A percentile compares a stretch with the other conserved stretches of the same genome.
These are phyloP conservation scores for Pseudopodoces humilis DNA, from an alignment of 2,113 vertebrate genomes.

Conservation along the genomic window DNA sequence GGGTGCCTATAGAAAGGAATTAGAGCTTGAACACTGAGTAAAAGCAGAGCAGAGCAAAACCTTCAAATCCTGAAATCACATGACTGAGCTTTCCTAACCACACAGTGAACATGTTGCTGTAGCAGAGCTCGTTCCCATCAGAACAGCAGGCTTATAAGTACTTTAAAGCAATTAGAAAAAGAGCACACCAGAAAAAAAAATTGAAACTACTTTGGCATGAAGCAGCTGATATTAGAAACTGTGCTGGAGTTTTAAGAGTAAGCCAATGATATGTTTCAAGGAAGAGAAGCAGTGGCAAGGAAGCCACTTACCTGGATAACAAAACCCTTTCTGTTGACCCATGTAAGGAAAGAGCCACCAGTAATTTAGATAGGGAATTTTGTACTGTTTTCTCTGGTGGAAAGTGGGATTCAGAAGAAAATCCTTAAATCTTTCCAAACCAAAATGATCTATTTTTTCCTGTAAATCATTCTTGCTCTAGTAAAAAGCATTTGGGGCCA, in stretches of 20 bases:
- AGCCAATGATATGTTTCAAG: not conserved
- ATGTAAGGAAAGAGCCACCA: not conserved
- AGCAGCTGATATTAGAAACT: not conserved
- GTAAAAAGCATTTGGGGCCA: not conserved
- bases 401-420: not conserved
- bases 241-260: not conserved
- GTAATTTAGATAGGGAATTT: not conserved
- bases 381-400: not conserved
- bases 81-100: conserved; percentile 35
- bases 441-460: not conserved
- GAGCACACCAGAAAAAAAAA: not conserved
- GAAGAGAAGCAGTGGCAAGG: not conserved
- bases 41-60: not conserved
- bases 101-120: not conserved
- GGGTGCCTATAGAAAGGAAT: conserved; percentile 10
- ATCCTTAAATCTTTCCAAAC: not conserved
- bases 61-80: conserved; percentile 33
- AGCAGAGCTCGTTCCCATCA: not conserved
- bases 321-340: not conserved
- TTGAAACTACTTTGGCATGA: not conserved
- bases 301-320: not conserved
- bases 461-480: not conserved
- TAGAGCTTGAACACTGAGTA: conserved; percentile 9
- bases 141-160: not conserved
- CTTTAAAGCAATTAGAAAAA: not conserved